Conservation (phyloP, 2,888 invertebrate species). For the Amblyjoppa fuscipennis region DNA sequence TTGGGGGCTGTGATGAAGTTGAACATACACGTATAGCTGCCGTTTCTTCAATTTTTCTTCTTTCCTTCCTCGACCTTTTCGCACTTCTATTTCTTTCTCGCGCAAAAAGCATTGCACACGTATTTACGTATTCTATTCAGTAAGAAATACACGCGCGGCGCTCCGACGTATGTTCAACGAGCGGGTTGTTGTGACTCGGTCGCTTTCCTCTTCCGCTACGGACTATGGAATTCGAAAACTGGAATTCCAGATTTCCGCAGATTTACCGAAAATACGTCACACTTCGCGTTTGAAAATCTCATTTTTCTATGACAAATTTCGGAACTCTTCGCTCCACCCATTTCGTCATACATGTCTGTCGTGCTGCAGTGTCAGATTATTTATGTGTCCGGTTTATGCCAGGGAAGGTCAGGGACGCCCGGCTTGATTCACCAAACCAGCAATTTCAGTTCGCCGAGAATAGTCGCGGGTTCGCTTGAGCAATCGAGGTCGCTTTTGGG, state of each 20-base stretch:
- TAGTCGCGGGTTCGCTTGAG: conserved; percentile 14
- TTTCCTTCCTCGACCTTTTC: not conserved
- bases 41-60: conserved; percentile 17
- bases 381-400: not conserved
- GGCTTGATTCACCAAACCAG: conserved; percentile 44
- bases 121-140: not conserved
- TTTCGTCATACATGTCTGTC: not conserved
- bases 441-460: conserved; percentile 48
- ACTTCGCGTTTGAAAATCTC: too few species aligned
- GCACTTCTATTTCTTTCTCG: not conserved
- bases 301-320: too few species aligned
- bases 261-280: too few species aligned
- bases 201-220: too few species aligned
- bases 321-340: not conserved
- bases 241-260: too few species aligned
- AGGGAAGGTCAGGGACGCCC: conserved; percentile 62
- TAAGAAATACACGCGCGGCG: too few species aligned
- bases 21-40: conserved; percentile 24
- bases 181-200: too few species aligned
- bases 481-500: conserved; percentile 40
- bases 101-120: not conserved
- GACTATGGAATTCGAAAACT: too few species aligned
- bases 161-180: too few species aligned
- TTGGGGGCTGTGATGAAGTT: not conserved
- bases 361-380: not conserved